Evolutionary conservation across 2,888 invertebrate species (phyloP), one percentile per base, ranked within the genome.

Genomic region (Calameuta pallipes): DNA sequence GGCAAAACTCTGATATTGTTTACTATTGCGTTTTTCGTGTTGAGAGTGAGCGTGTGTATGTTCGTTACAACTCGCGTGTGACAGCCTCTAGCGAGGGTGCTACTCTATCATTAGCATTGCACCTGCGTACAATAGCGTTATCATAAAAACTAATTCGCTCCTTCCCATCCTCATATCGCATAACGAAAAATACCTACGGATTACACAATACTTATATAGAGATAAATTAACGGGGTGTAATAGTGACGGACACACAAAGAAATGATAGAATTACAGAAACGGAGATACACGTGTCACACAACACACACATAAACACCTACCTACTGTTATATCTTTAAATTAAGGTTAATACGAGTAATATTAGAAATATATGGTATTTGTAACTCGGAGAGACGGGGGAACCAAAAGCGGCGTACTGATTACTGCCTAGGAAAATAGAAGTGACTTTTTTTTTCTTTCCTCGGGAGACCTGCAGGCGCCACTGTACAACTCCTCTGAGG

Each of bases 291-390:
- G 56, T 56, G 23, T 3, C 71, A 70, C 71, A 81, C 33, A 77
- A 70, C 73, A 76, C 23, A 36, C 11, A 41, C 77, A 73, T 78
- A 80, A 77, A 82, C 76, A 80, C 33, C 15, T 23, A 78, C 76
- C 68, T 77, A 77, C 75, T 77, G 79, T 80, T 79, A 69, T 41
- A 73, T 78, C 78, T 71, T 78, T 82, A 83, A 84, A 82, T 68
- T 83, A 83, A 82, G 78, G 77, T 83, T 81, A 79, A 84, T 84
- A 84, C 82, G 82, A 82, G 83, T 85, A 86, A 86, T 85, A 82
- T 85, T 86, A 87, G 85, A 86, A 86, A 84, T 85, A 87, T 33
- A 74, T 86, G 87, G 88, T 89, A 88, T 89, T 88, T 87, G 84
- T 87, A 87, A 85, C 85, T 86, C 82, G 81, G 82, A 78, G 83